A percentile compares a stretch with the other conserved stretches of the same genome.
These are phyloP conservation scores for Tympanuchus pallidicinctus DNA, from an alignment of 2,113 vertebrate genomes.

Conservation along the genomic window DNA sequence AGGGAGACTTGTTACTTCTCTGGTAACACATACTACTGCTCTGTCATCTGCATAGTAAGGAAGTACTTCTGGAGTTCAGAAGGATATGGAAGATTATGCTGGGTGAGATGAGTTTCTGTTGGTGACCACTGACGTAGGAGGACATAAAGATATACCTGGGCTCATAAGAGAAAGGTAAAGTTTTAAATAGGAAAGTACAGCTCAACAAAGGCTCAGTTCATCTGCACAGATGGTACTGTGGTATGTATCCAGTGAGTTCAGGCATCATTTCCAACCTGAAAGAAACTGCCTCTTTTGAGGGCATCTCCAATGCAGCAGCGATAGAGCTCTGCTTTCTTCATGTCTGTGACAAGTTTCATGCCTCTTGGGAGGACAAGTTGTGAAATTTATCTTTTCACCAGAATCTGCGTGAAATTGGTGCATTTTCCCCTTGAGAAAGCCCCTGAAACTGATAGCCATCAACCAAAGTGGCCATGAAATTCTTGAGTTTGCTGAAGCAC, in stretches of 20 bases:
- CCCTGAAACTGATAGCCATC: neutral
- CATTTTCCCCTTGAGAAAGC: neutral
- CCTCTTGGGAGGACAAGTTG: neutral
- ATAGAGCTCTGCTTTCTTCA: neutral
- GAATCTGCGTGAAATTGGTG: neutral
- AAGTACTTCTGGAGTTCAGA: neutral
- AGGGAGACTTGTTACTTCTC: neutral
- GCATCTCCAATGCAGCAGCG: neutral
- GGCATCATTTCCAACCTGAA: neutral
- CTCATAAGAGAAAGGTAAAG: neutral
- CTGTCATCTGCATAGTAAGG: neutral
- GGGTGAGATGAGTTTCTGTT: neutral
- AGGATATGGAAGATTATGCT: neutral
- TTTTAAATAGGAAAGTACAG: neutral
- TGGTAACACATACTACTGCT: neutral
- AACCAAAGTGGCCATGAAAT: neutral
- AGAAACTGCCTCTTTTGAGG: neutral
- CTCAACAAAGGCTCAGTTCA: neutral
- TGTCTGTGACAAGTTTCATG: neutral
- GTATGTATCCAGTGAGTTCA: neutral
- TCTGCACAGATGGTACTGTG: neutral
- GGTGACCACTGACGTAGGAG: neutral
- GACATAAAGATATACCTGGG: neutral
- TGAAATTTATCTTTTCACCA: neutral
- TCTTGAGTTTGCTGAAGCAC: accelerated